Evolutionary conservation across 2,797 vertebrate species (phyloP).

Genomic region (Sebastes matsubarae): DNA sequence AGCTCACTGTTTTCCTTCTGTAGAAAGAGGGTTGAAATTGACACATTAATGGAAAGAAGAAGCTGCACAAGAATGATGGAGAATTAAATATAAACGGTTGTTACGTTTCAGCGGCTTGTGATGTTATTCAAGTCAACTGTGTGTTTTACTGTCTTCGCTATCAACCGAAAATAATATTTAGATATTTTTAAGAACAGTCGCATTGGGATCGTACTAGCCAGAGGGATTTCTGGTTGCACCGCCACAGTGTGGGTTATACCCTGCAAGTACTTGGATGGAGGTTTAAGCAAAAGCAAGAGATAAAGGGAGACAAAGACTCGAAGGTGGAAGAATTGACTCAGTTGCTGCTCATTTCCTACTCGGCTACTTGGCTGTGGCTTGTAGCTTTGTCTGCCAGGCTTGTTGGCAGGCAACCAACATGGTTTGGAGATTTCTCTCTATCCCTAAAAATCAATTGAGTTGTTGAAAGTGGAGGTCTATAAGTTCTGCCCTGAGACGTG

Average conservation of each 20-base stretch:
- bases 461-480: neutral
- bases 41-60: neutral
- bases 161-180: neutral
- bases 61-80: neutral
- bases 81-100: neutral
- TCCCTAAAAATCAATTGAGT: constrained; percentile 12
- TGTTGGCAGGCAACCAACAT: constrained; percentile 11
- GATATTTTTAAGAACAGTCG: neutral
- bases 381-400: neutral
- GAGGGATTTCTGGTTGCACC: neutral
- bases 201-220: neutral
- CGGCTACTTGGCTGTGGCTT: neutral
- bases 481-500: neutral
- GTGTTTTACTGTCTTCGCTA: neutral
- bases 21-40: neutral
- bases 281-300: neutral
- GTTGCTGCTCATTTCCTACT: neutral
- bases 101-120: neutral
- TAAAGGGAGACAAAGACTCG: neutral
- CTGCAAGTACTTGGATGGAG: neutral
- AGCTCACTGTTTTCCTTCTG: neutral
- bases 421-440: neutral
- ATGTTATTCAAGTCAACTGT: neutral
- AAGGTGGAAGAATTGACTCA: constrained; percentile 1
- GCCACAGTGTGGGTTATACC: neutral